Conservation (phyloP, 2,113 vertebrate genomes). For the Calidris pygmaea region DNA sequence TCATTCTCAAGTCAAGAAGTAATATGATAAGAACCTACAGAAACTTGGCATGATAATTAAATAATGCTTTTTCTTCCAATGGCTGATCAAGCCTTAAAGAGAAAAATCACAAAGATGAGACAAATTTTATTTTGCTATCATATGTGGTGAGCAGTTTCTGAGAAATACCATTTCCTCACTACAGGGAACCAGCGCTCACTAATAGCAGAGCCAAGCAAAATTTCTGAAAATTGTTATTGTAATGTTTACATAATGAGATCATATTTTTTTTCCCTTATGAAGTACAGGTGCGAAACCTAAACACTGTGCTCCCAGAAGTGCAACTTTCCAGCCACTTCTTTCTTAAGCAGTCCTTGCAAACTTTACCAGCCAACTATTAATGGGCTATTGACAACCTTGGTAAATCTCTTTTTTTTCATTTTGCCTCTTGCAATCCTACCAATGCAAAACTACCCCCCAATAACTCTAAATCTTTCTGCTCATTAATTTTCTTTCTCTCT, state of each 20-base stretch:
- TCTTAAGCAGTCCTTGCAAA: slow-evolving; percentile 28
- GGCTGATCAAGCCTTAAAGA: neutral
- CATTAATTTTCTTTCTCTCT: neutral
- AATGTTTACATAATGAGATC: slow-evolving; percentile 78
- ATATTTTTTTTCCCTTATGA: slow-evolving; percentile 74
- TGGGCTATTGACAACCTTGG: neutral
- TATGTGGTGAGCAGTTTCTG: slow-evolving; percentile 54
- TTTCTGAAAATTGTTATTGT: slow-evolving; percentile 73
- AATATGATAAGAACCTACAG: slow-evolving; percentile 26
- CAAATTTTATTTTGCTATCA: slow-evolving; percentile 47
- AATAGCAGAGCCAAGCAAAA: slow-evolving; percentile 72
- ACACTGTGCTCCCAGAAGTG: slow-evolving; percentile 42
- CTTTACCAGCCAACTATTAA: slow-evolving; percentile 8
- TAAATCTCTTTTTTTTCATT: neutral
- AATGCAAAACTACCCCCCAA: neutral
- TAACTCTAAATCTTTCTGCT: neutral
- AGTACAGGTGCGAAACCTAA: slow-evolving; percentile 76
- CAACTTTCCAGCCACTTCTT: slow-evolving; percentile 52
- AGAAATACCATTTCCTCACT: slow-evolving; percentile 71
- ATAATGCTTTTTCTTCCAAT: neutral
- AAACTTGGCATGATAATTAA: neutral
- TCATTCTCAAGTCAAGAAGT: slow-evolving; percentile 4
- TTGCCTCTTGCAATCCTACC: neutral
- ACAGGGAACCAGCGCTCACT: slow-evolving; percentile 57
- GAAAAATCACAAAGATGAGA: slow-evolving; percentile 32